Percentiles rank a stretch among this genome's conserved stretches.
Evolutionary conservation across 2,113 vertebrate species (phyloP).

Genomic region (Monopterus albus): DNA sequence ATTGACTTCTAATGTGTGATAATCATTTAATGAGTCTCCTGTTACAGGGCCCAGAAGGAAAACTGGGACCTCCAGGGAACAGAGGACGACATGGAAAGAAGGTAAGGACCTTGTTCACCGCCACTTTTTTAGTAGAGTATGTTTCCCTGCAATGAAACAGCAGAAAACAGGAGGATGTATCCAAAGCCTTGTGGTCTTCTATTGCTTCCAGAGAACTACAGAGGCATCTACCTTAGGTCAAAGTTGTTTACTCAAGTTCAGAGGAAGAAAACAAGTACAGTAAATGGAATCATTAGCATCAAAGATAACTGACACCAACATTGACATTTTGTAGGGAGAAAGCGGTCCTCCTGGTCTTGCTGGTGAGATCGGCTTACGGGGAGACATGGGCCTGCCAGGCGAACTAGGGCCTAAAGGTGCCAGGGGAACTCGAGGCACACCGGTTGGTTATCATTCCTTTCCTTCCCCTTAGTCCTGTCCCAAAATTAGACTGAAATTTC

Average conservation of each 20-base stretch:
- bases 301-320: not conserved
- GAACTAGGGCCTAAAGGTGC: slow-evolving; percentile 90
- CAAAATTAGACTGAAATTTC: not conserved
- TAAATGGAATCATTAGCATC: too few species aligned
- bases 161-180: not conserved
- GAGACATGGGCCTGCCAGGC: slow-evolving; percentile 85
- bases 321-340: slow-evolving; percentile 86
- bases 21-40: slow-evolving; percentile 1
- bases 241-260: not conserved
- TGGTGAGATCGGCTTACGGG: slow-evolving; percentile 87
- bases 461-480: not conserved
- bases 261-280: not conserved
- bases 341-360: slow-evolving; percentile 85
- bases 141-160: not conserved
- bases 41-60: slow-evolving; percentile 91
- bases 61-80: slow-evolving; percentile 87
- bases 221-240: not conserved
- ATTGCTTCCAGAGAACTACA: slow-evolving; percentile 5
- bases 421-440: slow-evolving; percentile 91
- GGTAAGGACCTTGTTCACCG: slow-evolving; percentile 72
- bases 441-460: slow-evolving; percentile 82
- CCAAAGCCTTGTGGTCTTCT: not conserved
- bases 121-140: not conserved
- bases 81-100: slow-evolving; percentile 92
- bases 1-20: not conserved